phyloP scores from a whole-genome alignment of 2,888 invertebrate genomes.

The Choristoneura rosaceana region DNA sequence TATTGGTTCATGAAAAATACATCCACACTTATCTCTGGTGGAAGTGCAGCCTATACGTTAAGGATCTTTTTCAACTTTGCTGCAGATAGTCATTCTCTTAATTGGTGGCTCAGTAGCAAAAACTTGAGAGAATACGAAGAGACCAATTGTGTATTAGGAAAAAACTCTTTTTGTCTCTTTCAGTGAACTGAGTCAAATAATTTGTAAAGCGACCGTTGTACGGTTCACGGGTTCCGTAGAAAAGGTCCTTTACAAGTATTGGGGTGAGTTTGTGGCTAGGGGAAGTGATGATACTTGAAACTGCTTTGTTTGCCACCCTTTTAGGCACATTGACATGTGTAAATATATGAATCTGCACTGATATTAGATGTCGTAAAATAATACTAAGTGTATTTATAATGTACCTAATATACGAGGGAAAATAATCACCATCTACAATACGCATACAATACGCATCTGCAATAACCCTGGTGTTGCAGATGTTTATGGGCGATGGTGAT shows the following conservation, averaged over 20 bases:
- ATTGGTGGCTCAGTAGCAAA: not conserved
- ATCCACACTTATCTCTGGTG: no score
- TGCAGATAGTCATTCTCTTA: not conserved
- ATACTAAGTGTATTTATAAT: not conserved
- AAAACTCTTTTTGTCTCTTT: constrained; percentile 1
- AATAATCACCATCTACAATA: not conserved
- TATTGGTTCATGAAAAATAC: no score
- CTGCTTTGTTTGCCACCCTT: constrained; percentile 51
- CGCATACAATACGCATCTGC: no score
- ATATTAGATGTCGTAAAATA: not conserved
- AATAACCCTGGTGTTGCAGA: no score
- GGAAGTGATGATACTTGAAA: constrained; percentile 44
- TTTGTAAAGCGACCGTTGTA: constrained; percentile 46
- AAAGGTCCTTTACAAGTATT: constrained; percentile 29
- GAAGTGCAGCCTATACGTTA: no score
- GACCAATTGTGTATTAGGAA: not conserved
- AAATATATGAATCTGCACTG: constrained; percentile 1
- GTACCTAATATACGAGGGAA: not conserved
- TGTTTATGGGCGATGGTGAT: no score
- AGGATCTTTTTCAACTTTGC: not conserved
- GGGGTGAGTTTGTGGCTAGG: constrained; percentile 52
- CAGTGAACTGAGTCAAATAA: constrained; percentile 50
- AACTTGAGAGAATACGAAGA: not conserved
- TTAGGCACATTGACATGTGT: constrained; percentile 49
- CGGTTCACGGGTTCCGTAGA: constrained; percentile 25